phyloP scores from a whole-genome alignment of 1,140 invertebrate genomes.

The Polypedilum pembai region DNA sequence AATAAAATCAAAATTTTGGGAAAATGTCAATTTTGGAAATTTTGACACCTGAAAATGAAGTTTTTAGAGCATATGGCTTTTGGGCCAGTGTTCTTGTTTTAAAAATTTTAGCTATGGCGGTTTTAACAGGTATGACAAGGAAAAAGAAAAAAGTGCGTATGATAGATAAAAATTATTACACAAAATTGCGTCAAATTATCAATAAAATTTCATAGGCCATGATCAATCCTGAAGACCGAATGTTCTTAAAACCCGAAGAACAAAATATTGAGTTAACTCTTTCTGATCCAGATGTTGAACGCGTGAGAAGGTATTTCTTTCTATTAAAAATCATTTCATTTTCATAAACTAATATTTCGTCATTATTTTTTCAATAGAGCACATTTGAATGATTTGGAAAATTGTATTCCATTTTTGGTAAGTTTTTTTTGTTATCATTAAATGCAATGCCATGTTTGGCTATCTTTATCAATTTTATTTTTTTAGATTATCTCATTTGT shows the following conservation, averaged over 20 bases:
- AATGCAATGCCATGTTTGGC: not conserved
- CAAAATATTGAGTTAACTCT: not conserved
- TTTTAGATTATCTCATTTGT: slow-evolving; percentile 35
- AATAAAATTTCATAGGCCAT: not conserved
- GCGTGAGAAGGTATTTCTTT: not conserved
- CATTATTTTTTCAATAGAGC: slow-evolving; percentile 41
- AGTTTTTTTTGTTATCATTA: slow-evolving; percentile 44
- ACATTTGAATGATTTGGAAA: slow-evolving; percentile 65
- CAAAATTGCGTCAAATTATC: slow-evolving; percentile 32
- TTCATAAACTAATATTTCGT: not conserved
- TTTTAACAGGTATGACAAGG: slow-evolving; percentile 48
- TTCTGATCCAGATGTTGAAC: not conserved
- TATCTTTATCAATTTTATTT: not conserved
- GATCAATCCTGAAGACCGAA: not conserved
- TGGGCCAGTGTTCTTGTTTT: slow-evolving; percentile 51
- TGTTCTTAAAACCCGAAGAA: not conserved
- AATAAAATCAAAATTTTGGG: not conserved
- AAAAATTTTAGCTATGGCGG: slow-evolving; percentile 52
- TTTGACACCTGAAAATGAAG: slow-evolving; percentile 38
- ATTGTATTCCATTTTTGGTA: slow-evolving; percentile 55
- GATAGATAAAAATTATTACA: too few relatives aligned
- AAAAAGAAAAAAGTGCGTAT: slow-evolving; percentile 55
- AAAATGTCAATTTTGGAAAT: slow-evolving; percentile 25
- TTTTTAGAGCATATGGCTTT: slow-evolving; percentile 50
- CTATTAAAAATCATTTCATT: not conserved